Base-by-base conservation (phyloP, 2,888 invertebrate species). In the Nephrotoma appendiculata region DNA sequence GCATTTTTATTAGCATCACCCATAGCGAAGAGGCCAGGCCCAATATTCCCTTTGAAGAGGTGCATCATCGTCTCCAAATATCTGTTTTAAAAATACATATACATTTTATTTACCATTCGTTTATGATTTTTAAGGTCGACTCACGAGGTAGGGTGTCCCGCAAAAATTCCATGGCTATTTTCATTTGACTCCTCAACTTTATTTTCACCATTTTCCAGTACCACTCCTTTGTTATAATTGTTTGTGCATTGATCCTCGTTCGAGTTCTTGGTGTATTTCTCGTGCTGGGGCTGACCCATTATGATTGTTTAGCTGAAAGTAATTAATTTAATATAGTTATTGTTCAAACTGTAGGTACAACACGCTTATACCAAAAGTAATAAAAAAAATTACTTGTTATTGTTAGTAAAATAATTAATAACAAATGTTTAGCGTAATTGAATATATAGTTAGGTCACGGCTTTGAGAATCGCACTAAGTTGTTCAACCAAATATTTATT, bases 21-120 rank as follows among this genome's bases (percentile, higher is more conserved):
- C 95, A 99, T 96, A 1, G 99, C 99, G 89, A 99, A 95, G 88
- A 99, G 94, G 0, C 99, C 99, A 0, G 98, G 98, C 44, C 99
- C 99, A 87, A 99, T 95, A 92, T 98, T 99, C 12, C 98, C 98
- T 91, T 98, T 97, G 90, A 99, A 95, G 87, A 99, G 92, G 91
- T 99, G 98, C 92, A 98, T 96, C 91, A 98, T 93, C 0, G 98
- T 97, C 91, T 98, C 97, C 89, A 94, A 89, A 90, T 96, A 98
- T 88, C 98, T 98, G 91, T 86, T 87, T 42, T 41, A 12, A 31
- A n/a, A n/a, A 31, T 2, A 31, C 31, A 19, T 48, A 5, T 31
- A 15, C 2, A 52, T 31, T 31, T 31, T 31, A 31, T 31, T 31
- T 31, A 31, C 31, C 31, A 2, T 48, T 48, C 4, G 31, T 0